A percentile compares a stretch with the other conserved stretches of the same genome.
Conservation (phyloP, 2,888 invertebrate genomes). For the Epinotia brunnichana region DNA sequence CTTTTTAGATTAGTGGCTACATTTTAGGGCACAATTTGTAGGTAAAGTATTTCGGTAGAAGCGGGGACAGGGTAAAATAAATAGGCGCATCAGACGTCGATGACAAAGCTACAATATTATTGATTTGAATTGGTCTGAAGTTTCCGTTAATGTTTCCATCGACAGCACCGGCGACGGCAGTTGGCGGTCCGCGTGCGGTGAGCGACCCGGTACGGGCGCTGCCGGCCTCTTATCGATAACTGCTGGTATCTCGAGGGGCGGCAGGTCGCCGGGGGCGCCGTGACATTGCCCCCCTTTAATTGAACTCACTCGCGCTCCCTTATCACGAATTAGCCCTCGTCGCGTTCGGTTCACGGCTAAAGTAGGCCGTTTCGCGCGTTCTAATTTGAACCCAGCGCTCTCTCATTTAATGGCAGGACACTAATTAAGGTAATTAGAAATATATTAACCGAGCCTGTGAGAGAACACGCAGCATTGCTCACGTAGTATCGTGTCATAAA, state of each 20-base stretch:
- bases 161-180: constrained; percentile 40
- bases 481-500: constrained; percentile 47
- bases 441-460: constrained; percentile 61
- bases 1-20: constrained; percentile 26
- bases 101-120: constrained; percentile 38
- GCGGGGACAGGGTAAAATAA: constrained; percentile 19
- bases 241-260: constrained; percentile 63
- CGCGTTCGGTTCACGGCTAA: constrained; percentile 74
- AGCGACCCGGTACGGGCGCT: constrained; percentile 28
- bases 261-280: constrained; percentile 59
- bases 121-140: constrained; percentile 46
- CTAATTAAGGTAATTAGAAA: constrained; percentile 79
- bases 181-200: constrained; percentile 29
- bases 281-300: constrained; percentile 72
- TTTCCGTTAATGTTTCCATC: constrained; percentile 46
- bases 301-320: constrained; percentile 72
- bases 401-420: constrained; percentile 71
- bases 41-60: constrained; percentile 15
- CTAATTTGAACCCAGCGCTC: constrained; percentile 74
- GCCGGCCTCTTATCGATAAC: constrained; percentile 62
- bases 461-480: constrained; percentile 58
- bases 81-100: constrained; percentile 15
- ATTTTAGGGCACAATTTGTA: constrained; percentile 25
- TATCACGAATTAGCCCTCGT: constrained; percentile 77
- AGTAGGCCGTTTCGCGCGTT: constrained; percentile 73